Evolutionary conservation across 2,113 vertebrate genomes (phyloP), one percentile per base, ranked within the genome.

Genomic region (Amphilophus citrinellus): DNA sequence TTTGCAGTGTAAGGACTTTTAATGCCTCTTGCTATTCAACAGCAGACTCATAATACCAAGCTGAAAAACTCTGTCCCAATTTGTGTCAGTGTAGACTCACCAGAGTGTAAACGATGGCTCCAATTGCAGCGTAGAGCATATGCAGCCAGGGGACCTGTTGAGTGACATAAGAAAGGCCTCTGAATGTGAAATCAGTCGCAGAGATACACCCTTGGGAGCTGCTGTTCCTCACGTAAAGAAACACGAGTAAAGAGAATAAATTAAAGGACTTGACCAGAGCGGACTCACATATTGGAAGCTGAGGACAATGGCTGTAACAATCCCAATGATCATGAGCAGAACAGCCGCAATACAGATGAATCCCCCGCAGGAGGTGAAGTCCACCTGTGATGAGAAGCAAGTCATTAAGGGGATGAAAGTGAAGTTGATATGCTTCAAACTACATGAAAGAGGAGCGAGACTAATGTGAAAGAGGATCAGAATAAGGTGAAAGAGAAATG

Each of bases 291-390:
- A 99, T 95, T 97, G 95, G 95, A 98, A 98, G 86, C 96, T 93
- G 57, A 99, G 96, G 63, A 98, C 97, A 0, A 99, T 94, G 66
- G 95, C 94, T 0, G 97, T 97, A 79, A 99, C 87, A 2, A 98
- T 96, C 56, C 98, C 97, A 0, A 97, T 96, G 85, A 99, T 96
- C 91, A 96, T 94, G 86, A 99, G 91, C 87, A 98, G 96, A 0
- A 98, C 96, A 3, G 95, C 96, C 60, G 98, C 89, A 47, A 98
- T 97, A 1, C 96, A 97, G 93, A 99, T 97, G 18, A 99, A 92
- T 22, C 98, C 98, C 0, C 96, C 94, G 61, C 98, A 99, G 0
- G 98, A 99, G 2, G 98, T 99, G 89, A 99, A 99, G 93, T 99
- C 98, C 94, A 99, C 98, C 98, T 99, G 92, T 39, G 73, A 88